Evolutionary conservation across 1,140 invertebrate genomes (phyloP), one percentile per base, ranked within the genome.

Genomic region (Thalassaphorura encarpata): DNA sequence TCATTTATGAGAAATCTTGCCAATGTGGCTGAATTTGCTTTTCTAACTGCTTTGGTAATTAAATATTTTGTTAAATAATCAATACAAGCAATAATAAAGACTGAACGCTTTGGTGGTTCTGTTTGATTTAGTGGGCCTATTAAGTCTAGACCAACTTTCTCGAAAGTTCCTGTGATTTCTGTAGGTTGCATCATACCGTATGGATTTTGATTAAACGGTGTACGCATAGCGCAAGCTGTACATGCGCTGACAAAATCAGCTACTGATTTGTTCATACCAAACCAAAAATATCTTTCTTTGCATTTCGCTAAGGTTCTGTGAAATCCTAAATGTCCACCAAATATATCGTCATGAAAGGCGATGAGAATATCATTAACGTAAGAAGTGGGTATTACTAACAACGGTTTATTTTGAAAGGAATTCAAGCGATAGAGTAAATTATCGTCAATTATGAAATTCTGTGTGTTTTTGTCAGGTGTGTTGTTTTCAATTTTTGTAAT

Each of bases 61-160:
- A n/a, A n/a, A n/a, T n/a, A n/a, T n/a, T n/a, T n/a, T n/a, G n/a
- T n/a, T n/a, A n/a, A n/a, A n/a, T n/a, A n/a, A n/a, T n/a, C n/a
- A n/a, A n/a, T n/a, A n/a, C n/a, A n/a, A n/a, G n/a, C n/a, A n/a
- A n/a, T n/a, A n/a, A n/a, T n/a, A n/a, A n/a, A n/a, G n/a, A n/a
- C n/a, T n/a, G n/a, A n/a, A n/a, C n/a, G n/a, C n/a, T n/a, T n/a
- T n/a, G n/a, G n/a, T n/a, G n/a, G 42, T 28, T 52, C 16, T 11
- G 63, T 64, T 8, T 42, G 39, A 16, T 60, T 61, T n/a, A 70
- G 48, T 2, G 64, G 63, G 0, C 67, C 68, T 13, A 68, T 29
- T 18, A 69, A 57, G 61, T 73, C 69, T 19, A 69, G 53, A 15
- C 66, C 69, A n/a, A 70, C 52, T 16, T 46, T 62, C 19, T 62